Percentiles rank a stretch among this genome's conserved stretches.
phyloP scores from a whole-genome alignment of 2,888 invertebrate genomes.

The Thera britannica region DNA sequence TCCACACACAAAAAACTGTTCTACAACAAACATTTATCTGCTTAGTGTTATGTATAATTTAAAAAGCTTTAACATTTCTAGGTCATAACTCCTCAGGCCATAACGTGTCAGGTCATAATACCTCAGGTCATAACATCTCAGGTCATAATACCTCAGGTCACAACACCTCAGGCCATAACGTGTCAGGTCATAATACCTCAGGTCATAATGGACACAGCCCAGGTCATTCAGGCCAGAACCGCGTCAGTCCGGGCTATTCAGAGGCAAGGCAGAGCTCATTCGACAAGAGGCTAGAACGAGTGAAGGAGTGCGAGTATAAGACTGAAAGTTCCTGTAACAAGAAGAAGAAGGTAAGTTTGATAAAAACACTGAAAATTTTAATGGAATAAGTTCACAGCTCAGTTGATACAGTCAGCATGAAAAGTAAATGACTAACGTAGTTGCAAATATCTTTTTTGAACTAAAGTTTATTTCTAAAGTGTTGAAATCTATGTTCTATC shows the following conservation, averaged over 20 bases:
- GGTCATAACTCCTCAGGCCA: constrained; percentile 10
- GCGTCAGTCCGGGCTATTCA: constrained; percentile 39
- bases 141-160: background rate
- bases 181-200: background rate
- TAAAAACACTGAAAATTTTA: no score
- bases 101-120: background rate
- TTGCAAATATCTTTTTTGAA: no score
- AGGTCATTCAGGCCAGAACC: constrained; percentile 18
- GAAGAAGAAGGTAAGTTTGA: constrained; percentile 63
- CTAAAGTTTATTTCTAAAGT: no score
- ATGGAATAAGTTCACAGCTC: no score
- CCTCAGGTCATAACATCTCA: no score
- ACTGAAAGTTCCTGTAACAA: constrained; percentile 55
- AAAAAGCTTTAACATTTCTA: background rate
- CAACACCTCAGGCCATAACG: constrained; percentile 5
- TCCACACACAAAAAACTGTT: no score
- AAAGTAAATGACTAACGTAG: no score
- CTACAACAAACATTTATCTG: no score
- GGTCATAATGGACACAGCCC: constrained; percentile 13
- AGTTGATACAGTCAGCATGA: no score
- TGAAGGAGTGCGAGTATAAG: constrained; percentile 65
- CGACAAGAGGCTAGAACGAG: constrained; percentile 65
- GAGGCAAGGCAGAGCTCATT: constrained; percentile 53
- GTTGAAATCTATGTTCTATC: no score
- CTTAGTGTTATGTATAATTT: no score